These are phyloP conservation scores for Petroica traversi DNA, from an alignment of 2,113 vertebrate species.

Conservation along the genomic window DNA sequence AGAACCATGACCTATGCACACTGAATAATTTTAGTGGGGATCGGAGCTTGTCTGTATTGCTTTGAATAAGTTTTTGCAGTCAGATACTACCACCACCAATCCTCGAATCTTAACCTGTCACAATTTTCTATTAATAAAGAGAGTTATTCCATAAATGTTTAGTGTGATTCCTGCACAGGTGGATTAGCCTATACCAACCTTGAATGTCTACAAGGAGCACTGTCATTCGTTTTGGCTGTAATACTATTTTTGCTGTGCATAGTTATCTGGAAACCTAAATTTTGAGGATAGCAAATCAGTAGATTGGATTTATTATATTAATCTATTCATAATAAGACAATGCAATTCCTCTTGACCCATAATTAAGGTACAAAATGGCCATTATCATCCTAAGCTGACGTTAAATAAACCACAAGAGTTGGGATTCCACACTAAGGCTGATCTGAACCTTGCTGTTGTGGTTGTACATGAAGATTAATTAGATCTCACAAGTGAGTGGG, in stretches of 20 bases:
- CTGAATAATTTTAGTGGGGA: not conserved
- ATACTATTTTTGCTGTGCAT: not conserved
- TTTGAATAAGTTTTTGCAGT: not conserved
- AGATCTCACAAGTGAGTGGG: not conserved
- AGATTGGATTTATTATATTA: not conserved
- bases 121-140: not conserved
- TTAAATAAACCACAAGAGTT: not conserved
- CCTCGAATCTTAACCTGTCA: not conserved
- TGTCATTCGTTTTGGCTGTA: not conserved
- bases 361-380: not conserved
- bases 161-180: not conserved
- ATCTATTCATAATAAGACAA: not conserved
- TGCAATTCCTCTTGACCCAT: not conserved
- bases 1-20: not conserved
- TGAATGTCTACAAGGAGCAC: not conserved
- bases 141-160: not conserved
- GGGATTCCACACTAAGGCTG: not conserved
- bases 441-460: not conserved
- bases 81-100: not conserved
- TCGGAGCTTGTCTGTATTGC: not conserved
- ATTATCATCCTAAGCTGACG: not conserved
- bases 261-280: not conserved
- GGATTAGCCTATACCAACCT: not conserved
- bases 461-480: not conserved
- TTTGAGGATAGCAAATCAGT: not conserved